A percentile compares a stretch with the other conserved stretches of the same genome.
Evolutionary conservation across 2,113 vertebrate species (phyloP).

Genomic region (Gallinago media): DNA sequence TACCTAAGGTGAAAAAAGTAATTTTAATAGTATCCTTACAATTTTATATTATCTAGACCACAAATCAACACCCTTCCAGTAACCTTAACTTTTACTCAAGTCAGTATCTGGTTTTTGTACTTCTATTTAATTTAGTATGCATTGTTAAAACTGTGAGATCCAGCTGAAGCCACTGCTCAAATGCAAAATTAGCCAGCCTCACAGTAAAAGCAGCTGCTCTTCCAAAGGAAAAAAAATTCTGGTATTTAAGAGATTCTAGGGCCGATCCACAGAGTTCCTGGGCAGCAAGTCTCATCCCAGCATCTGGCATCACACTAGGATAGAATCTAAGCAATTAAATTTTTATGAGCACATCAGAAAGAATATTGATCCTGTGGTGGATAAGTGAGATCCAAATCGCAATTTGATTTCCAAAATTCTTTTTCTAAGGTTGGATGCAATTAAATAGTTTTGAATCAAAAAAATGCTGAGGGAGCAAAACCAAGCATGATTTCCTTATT

Average conservation of each 20-base stretch:
- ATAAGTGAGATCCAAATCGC: not conserved
- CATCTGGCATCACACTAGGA: not conserved
- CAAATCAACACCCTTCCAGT: not conserved
- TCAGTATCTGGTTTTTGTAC: not conserved
- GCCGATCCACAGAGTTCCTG: not conserved
- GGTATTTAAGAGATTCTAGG: not conserved
- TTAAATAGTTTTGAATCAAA: not conserved
- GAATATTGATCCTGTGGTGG: not conserved
- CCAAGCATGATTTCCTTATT: not conserved
- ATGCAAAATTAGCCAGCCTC: not conserved
- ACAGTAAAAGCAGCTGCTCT: not conserved
- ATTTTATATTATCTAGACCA: not conserved
- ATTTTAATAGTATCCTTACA: not conserved
- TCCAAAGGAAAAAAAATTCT: not conserved
- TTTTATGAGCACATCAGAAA: not conserved
- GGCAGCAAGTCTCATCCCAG: not conserved
- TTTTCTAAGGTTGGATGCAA: not conserved
- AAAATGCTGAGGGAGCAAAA: not conserved
- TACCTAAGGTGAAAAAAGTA: not conserved
- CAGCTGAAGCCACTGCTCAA: not conserved
- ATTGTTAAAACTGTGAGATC: not conserved
- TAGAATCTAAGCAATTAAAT: not conserved
- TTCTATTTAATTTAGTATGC: not conserved
- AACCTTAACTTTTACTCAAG: not conserved
- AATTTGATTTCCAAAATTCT: not conserved